A percentile compares a stretch with the other conserved stretches of the same genome.
Conservation (phyloP, 1,140 invertebrate species). For the silkworm (Bombyx mori) region DNA sequence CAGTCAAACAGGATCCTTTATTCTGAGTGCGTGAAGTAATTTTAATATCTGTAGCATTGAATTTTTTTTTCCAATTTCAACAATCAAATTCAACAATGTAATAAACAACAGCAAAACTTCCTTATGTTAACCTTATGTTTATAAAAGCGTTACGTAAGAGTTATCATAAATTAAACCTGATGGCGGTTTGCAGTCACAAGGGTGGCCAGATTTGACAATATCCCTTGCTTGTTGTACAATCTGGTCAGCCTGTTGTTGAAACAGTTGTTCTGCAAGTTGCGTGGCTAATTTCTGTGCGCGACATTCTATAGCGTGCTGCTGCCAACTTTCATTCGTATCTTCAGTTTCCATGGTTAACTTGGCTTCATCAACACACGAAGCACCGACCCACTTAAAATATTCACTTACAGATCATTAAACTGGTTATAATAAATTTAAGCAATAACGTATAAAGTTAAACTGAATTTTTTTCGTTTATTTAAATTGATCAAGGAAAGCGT, state of each 20-base stretch:
- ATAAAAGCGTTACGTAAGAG: not conserved
- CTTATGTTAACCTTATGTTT: too few species aligned
- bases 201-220: slow-evolving; percentile 29
- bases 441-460: not conserved
- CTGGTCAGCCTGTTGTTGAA: slow-evolving; percentile 40
- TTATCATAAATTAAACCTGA: slow-evolving; percentile 3
- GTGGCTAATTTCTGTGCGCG: slow-evolving; percentile 42
- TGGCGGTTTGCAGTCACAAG: slow-evolving; percentile 36
- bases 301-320: slow-evolving; percentile 33
- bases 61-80: too few species aligned
- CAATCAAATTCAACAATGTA: too few species aligned
- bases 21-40: too few species aligned
- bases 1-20: too few species aligned
- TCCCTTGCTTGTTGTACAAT: slow-evolving; percentile 37
- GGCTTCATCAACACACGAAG: slow-evolving; percentile 36
- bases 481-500: too few species aligned
- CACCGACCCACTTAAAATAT: slow-evolving; percentile 45
- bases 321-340: slow-evolving; percentile 24
- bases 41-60: too few species aligned
- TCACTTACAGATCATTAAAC: not conserved
- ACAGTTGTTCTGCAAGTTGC: slow-evolving; percentile 45
- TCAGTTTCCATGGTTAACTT: slow-evolving; percentile 15
- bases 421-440: not conserved
- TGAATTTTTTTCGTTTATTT: too few species aligned
- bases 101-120: too few species aligned